Evolutionary conservation across 2,113 vertebrate species (phyloP), one percentile per base, ranked within the genome.

Genomic region (Hyaena hyaena): DNA sequence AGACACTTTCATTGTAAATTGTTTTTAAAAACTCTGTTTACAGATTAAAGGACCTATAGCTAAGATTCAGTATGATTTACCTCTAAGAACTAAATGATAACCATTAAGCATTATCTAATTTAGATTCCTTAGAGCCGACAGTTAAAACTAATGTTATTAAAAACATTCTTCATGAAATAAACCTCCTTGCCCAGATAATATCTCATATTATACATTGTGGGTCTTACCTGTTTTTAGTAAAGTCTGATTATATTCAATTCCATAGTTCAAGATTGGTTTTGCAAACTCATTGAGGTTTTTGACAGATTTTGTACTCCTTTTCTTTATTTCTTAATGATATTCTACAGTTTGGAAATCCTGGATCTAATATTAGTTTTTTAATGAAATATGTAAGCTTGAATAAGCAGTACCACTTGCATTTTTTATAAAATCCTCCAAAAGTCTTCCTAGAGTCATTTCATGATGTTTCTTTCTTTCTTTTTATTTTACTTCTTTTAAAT

Each of bases 91-190:
- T 45, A 26, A 48, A 69, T 16, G 10, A 76, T 81, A 85, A 66
- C 6, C 16, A 68, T 8, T 12, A 71, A 84, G 14, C 14, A 86
- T 79, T 31, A 91, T 79, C 31, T 94, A 81, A 50, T 76, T 90
- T 88, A 71, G 17, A 65, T 14, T 68, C 8, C 53, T 94, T 87
- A 55, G 16, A 92, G 88, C 4, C 33, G 19, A 90, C 14, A 65
- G 17, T 86, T 93, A 92, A 96, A 73, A 96, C 16, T 39, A 94
- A 93, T 65, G 16, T 23, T 74, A 94, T 76, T 89, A 84, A 92
- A 95, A 15, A 0, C 10, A 43, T 1, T 95, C 14, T 53, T 81
- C 11, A 33, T 93, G 71, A 88, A 84, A 24, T 81, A 81, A 92
- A 19, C 7, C 14, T 88, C 2, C 15, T 93, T 88, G 6, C 4